phyloP scores from a whole-genome alignment of 2,113 vertebrate species.

The Ptychochromis oligacanthus region DNA sequence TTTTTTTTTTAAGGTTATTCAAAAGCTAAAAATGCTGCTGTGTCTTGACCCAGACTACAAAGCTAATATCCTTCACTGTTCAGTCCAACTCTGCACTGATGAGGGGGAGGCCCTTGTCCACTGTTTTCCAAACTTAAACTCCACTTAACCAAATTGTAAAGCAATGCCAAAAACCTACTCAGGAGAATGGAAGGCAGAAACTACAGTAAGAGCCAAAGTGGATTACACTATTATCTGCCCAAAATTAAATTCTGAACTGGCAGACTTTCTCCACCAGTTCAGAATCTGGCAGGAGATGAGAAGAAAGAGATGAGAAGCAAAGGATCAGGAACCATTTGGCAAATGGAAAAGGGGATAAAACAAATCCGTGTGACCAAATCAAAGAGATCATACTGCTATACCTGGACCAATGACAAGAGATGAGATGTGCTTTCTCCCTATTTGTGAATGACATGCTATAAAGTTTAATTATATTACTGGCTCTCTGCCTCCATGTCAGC shows the following conservation, averaged over 20 bases:
- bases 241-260: background rate
- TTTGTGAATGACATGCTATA: too few species aligned
- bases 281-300: background rate
- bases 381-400: background rate
- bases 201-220: background rate
- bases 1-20: too few species aligned
- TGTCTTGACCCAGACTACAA: too few species aligned
- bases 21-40: too few species aligned
- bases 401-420: too few species aligned
- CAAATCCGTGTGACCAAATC: background rate
- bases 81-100: too few species aligned
- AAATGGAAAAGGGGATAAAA: background rate
- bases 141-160: slow-evolving; percentile 30
- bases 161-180: slow-evolving; percentile 8
- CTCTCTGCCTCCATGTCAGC: too few species aligned
- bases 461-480: too few species aligned
- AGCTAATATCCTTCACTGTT: too few species aligned
- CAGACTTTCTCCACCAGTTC: background rate
- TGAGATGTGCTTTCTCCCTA: too few species aligned
- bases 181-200: background rate
- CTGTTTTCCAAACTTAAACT: background rate
- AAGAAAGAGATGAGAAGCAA: background rate
- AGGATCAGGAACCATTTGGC: background rate
- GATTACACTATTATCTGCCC: background rate
- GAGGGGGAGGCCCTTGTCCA: background rate